Base-by-base conservation (phyloP, 2,797 vertebrate genomes). In the Aselliscus stoliczkanus region DNA sequence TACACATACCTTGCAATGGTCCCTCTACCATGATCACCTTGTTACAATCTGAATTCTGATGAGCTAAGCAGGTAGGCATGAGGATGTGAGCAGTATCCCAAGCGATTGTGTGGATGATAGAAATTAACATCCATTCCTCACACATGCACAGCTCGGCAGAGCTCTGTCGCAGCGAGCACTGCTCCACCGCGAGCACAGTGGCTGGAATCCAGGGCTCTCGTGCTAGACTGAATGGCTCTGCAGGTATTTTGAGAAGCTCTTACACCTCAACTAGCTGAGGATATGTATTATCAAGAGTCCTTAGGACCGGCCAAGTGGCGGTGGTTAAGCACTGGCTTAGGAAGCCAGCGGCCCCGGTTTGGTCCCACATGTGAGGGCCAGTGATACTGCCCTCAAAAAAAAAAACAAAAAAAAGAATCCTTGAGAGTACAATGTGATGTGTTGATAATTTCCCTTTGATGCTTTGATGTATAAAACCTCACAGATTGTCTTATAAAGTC, bases 231-330 rank as follows among this genome's bases (percentile, higher is more conserved):
- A 62, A 88, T 13, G 77, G 70, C 37, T 34, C 11, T 23, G 52
- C 44, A 89, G 86, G 69, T 82, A 83, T 95, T 96, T 88, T 58
- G 93, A 87, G 86, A 93, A 83, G 86, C 60, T 77, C 58, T 86
- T 79, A 65, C 54, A 69, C 47, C 42, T 96, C 70, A 29, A 69
- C 47, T 62, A 82, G 54, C 15, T 65, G 39, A 93, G 60, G 81
- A 84, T 18, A 67, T 39, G 18, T 69, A 58, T 12, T 44, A 96
- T 65, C 52, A 70, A 65, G 31, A 90, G 62, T 79, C 54, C n/a
- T n/a, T n/a, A n/a, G n/a, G n/a, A n/a, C n/a, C n/a, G n/a, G n/a
- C n/a, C n/a, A n/a, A n/a, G n/a, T n/a, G n/a, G n/a, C n/a, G n/a
- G n/a, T n/a, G n/a, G n/a, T n/a, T n/a, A n/a, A n/a, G n/a, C n/a